Evolutionary conservation across 2,113 vertebrate genomes (phyloP).

Genomic region (Trichomycterus rosablanca): DNA sequence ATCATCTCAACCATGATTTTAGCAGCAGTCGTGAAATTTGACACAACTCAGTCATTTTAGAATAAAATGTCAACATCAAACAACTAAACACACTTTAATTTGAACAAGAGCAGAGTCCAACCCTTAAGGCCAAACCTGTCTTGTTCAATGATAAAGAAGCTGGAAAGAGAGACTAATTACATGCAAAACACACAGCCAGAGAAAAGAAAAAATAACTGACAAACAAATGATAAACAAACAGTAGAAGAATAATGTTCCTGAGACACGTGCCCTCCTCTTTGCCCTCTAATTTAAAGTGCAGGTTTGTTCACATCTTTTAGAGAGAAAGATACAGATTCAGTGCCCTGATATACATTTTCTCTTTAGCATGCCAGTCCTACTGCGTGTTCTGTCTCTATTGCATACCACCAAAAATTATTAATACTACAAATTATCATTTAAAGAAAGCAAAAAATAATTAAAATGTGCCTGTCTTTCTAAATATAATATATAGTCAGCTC

Average conservation of each 20-base stretch:
- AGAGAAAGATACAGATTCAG: background rate
- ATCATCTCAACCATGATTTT: conserved; percentile 19
- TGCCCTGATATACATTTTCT: too few species aligned
- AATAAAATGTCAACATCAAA: conserved; percentile 12
- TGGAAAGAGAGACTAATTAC: conserved; percentile 31
- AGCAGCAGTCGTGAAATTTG: conserved; percentile 13
- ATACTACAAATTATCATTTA: too few species aligned
- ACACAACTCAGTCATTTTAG: conserved; percentile 3
- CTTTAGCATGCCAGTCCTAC: too few species aligned
- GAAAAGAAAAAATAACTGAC: conserved; percentile 24
- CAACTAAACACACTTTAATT: conserved; percentile 28
- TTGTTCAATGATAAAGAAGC: conserved; percentile 37
- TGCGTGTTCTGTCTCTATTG: too few species aligned
- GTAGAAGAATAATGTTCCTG: conserved; percentile 20
- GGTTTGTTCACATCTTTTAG: conserved; percentile 13
- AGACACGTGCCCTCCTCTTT: conserved; percentile 24
- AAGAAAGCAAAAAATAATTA: too few species aligned
- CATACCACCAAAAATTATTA: too few species aligned
- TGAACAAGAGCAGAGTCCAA: conserved; percentile 20
- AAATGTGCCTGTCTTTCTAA: too few species aligned
- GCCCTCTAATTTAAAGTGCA: conserved; percentile 18
- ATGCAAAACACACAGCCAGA: conserved; percentile 38
- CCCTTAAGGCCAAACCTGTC: conserved; percentile 31
- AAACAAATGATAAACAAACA: conserved; percentile 44
- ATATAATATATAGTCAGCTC: too few species aligned